phyloP scores from a whole-genome alignment of 2,113 vertebrate species.

The Xenopus tropicalis region DNA sequence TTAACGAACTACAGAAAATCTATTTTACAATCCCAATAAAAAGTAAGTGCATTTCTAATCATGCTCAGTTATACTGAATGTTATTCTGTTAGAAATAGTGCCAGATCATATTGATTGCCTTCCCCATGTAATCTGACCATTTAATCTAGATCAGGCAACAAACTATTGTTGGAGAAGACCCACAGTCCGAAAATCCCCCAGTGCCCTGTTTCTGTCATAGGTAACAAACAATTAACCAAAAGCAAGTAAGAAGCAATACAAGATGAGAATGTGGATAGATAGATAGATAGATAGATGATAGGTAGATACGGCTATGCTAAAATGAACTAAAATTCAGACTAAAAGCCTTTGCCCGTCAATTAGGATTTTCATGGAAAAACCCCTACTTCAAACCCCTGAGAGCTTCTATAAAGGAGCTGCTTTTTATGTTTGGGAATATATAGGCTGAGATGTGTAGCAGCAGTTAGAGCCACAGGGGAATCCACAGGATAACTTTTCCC shows the following conservation, averaged over 20 bases:
- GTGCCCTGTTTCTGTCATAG: too few relatives aligned
- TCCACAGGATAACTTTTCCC: slow-evolving; percentile 9
- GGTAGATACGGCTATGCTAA: neutral
- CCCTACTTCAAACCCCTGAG: slow-evolving; percentile 16
- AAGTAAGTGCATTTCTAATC: slow-evolving; percentile 19
- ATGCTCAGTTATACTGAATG: slow-evolving; percentile 1
- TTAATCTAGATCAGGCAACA: too few relatives aligned
- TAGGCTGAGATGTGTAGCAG: slow-evolving; percentile 13
- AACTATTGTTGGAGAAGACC: too few relatives aligned
- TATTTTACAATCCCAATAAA: slow-evolving; percentile 18
- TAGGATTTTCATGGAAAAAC: neutral
- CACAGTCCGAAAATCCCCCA: too few relatives aligned
- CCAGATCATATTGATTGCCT: neutral
- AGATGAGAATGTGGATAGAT: too few relatives aligned
- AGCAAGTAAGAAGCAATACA: too few relatives aligned
- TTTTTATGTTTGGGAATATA: slow-evolving; percentile 19
- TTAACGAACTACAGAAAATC: slow-evolving; percentile 7
- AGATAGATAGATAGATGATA: too few relatives aligned
- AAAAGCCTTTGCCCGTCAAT: slow-evolving; percentile 7
- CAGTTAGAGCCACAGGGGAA: slow-evolving; percentile 8
- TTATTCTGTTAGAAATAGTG: neutral
- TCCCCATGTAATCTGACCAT: too few relatives aligned
- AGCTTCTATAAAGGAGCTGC: slow-evolving; percentile 12
- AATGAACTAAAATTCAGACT: neutral
- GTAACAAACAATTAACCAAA: too few relatives aligned